phyloP scores from a whole-genome alignment of 2,797 vertebrate genomes.

The Propithecus deckenii region DNA sequence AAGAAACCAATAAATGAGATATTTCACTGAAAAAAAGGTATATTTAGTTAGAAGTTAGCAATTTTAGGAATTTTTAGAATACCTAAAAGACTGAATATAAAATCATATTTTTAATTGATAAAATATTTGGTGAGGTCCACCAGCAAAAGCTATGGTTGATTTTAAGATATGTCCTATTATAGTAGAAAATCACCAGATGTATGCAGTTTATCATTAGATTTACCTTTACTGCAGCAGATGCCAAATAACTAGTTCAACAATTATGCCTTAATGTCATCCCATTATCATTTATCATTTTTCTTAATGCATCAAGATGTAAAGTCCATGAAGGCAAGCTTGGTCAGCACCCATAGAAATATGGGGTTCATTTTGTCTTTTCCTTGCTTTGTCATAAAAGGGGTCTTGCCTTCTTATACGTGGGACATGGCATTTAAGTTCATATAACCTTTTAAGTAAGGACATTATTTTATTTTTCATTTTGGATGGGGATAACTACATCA shows the following conservation, averaged over 20 bases:
- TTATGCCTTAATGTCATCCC: background rate
- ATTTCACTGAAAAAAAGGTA: background rate
- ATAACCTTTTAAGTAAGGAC: conserved; percentile 56
- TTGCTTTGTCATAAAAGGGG: conserved; percentile 37
- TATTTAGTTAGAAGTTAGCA: background rate
- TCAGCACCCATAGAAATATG: background rate
- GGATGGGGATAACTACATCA: conserved; percentile 21
- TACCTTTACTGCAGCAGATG: conserved; percentile 14
- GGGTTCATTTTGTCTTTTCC: conserved; percentile 5
- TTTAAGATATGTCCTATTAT: conserved; percentile 10
- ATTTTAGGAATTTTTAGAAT: background rate
- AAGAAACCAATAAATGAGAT: background rate
- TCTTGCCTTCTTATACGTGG: conserved; percentile 47
- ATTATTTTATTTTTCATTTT: conserved; percentile 41
- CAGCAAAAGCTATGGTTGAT: background rate
- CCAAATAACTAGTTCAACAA: conserved; percentile 6
- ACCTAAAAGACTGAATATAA: background rate
- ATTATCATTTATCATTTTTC: conserved; percentile 21
- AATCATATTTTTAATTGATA: conserved; percentile 7
- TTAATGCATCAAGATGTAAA: background rate
- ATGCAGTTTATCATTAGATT: conserved; percentile 29
- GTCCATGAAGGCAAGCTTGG: background rate
- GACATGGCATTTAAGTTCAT: conserved; percentile 61
- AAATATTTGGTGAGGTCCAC: background rate
- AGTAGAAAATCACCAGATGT: background rate